Base-by-base conservation (phyloP, 2,888 invertebrate genomes). In the Mythimna vitellina region DNA sequence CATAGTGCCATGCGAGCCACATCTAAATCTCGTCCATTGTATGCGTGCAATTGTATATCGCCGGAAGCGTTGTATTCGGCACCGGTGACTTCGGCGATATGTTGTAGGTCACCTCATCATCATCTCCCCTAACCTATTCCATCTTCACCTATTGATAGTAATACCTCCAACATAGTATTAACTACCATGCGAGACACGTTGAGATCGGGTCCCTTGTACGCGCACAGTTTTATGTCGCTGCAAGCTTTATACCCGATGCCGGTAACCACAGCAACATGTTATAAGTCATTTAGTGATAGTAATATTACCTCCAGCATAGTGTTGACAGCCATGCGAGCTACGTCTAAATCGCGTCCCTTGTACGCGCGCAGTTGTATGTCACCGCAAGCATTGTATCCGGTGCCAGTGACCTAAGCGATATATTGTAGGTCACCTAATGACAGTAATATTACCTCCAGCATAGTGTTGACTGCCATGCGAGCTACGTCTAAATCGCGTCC, bases 251-350 rank as follows among this genome's bases (percentile, higher is more conserved):
- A n/a, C n/a, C n/a, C n/a, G n/a, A n/a, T n/a, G n/a, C n/a, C n/a
- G n/a, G n/a, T n/a, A n/a, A n/a, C n/a, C n/a, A n/a, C n/a, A n/a
- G n/a, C n/a, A n/a, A n/a, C n/a, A n/a, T n/a, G n/a, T n/a, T n/a
- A n/a, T n/a, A n/a, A n/a, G n/a, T n/a, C n/a, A n/a, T n/a, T n/a
- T n/a, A n/a, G 12, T 20, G 6, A 20, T 49, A 20, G 7, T 58
- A 10, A 61, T 53, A 70, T 76, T 88, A 98, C 98, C 97, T 99
- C 99, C 8, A 99, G 95, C 90, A 99, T 97, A 89, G 97, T 97
- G 74, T 96, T 97, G 62, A 99, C 97, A 61, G 98, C 98, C 89
- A 97, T 97, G 80, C 97, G 96, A 0, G 98, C 98, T 75, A 97
- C 96, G 83, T 98, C 98, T 10, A 97, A 93, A 85, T 97, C 98